phyloP scores from a whole-genome alignment of 1,140 invertebrate species.

The Cryptotermes secundus region DNA sequence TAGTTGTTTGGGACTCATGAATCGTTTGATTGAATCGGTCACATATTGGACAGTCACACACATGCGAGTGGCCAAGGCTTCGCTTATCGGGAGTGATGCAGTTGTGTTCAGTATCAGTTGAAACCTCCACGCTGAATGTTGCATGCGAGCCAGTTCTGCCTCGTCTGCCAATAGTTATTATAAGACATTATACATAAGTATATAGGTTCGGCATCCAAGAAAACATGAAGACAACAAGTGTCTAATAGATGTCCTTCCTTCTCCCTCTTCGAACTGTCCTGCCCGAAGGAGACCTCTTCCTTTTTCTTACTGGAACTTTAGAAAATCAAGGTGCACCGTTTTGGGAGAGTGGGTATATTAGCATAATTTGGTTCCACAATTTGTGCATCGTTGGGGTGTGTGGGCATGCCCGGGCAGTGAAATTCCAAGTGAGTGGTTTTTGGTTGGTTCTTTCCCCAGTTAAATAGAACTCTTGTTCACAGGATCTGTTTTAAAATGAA shows the following conservation, averaged over 20 bases:
- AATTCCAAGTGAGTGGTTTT: background rate
- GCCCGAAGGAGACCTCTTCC: conserved; percentile 8
- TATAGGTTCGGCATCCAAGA: conserved; percentile 1
- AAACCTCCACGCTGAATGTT: background rate
- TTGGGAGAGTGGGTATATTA: background rate
- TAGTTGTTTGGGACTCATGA: conserved; percentile 28
- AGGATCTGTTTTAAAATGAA: background rate
- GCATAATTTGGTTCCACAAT: background rate
- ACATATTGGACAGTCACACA: conserved; percentile 1
- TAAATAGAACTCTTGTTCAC: background rate
- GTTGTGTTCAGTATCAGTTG: background rate
- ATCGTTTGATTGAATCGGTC: conserved; percentile 10
- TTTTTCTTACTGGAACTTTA: conserved; percentile 19
- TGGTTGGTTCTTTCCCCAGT: background rate
- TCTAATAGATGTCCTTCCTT: conserved; percentile 12
- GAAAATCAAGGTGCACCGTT: background rate
- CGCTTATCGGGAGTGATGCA: background rate
- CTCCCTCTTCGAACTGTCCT: conserved; percentile 25
- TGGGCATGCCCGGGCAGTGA: background rate
- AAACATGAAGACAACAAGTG: conserved; percentile 24
- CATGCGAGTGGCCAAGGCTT: conserved; percentile 10
- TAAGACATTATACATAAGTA: background rate
- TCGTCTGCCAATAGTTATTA: background rate
- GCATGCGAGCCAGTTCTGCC: background rate
- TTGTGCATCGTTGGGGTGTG: background rate